Evolutionary conservation across 2,113 vertebrate genomes (phyloP).

Genomic region (Oryzias celebensis): DNA sequence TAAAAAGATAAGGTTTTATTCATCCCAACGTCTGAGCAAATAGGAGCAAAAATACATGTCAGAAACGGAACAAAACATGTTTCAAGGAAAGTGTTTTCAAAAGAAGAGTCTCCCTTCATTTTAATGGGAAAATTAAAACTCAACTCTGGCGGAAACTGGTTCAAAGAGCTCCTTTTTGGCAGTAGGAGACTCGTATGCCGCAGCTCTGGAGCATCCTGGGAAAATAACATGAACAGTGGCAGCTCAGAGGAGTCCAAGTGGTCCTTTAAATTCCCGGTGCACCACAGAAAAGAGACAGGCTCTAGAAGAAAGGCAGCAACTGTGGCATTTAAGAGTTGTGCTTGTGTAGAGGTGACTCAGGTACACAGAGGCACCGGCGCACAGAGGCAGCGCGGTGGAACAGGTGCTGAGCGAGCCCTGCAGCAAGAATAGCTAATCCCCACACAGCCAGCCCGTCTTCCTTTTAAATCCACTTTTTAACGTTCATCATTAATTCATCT

Average conservation of each 20-base stretch:
- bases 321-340: conserved; percentile 49
- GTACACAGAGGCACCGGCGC: conserved; percentile 21
- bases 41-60: conserved; percentile 43
- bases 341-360: conserved; percentile 21
- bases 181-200: conserved; percentile 31
- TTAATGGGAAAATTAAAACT: conserved; percentile 52
- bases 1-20: conserved; percentile 22
- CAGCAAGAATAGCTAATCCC: conserved; percentile 74
- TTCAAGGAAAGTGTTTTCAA: conserved; percentile 20
- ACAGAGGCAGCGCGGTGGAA: conserved; percentile 42
- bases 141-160: conserved; percentile 39
- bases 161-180: conserved; percentile 31
- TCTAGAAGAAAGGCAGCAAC: conserved; percentile 19
- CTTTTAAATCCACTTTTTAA: conserved; percentile 66
- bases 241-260: conserved; percentile 18
- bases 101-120: conserved; percentile 38
- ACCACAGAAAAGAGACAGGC: conserved; percentile 1
- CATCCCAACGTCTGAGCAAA: conserved; percentile 15
- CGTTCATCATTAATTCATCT: conserved; percentile 74
- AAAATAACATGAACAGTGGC: conserved; percentile 35
- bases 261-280: conserved; percentile 37
- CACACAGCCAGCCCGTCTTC: conserved; percentile 52
- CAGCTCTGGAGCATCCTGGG: conserved; percentile 16
- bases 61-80: conserved; percentile 41
- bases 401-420: conserved; percentile 67